These are phyloP conservation scores for Andrena chrysosceles DNA, from an alignment of 2,888 invertebrate species.

Conservation along the genomic window DNA sequence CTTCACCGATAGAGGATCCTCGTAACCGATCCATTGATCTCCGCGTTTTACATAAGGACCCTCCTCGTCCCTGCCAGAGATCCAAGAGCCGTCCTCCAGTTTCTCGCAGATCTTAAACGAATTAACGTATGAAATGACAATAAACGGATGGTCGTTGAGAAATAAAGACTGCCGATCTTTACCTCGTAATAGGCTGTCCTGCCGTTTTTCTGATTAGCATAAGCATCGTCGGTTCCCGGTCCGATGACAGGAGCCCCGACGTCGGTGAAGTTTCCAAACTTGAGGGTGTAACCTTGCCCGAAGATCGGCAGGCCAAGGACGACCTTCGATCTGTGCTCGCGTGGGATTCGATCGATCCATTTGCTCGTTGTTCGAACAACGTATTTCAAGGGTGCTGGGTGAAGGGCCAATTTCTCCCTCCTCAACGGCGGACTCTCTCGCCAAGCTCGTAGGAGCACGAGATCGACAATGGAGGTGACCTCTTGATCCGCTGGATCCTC, in stretches of 20 bases:
- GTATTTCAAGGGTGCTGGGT: conserved; percentile 77
- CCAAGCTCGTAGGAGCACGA: conserved; percentile 90
- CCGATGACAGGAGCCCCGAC: conserved; percentile 88
- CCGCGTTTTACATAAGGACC: conserved; percentile 89
- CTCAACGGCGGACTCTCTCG: conserved; percentile 73
- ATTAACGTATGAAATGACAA: neutral
- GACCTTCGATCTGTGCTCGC: conserved; percentile 88
- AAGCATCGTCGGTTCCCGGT: conserved; percentile 88
- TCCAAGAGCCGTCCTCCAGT: conserved; percentile 87
- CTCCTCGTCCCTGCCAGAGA: conserved; percentile 86
- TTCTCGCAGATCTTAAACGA: conserved; percentile 86
- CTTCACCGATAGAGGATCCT: conserved; percentile 86
- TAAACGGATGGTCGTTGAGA: neutral
- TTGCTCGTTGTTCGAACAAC: conserved; percentile 70
- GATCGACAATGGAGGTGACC: conserved; percentile 88
- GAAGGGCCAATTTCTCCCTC: conserved; percentile 71
- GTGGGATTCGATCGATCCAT: conserved; percentile 85
- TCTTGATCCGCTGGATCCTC: conserved; percentile 89
- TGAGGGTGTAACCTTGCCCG: conserved; percentile 90
- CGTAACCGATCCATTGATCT: conserved; percentile 93
- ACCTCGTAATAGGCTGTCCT: conserved; percentile 91
- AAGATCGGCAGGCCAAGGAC: conserved; percentile 91
- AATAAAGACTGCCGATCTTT: conserved; percentile 56
- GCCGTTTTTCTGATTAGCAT: conserved; percentile 89
- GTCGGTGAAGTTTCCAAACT: conserved; percentile 85